These are phyloP conservation scores for Metopolophium dirhodum DNA, from an alignment of 1,140 invertebrate genomes.

Conservation along the genomic window DNA sequence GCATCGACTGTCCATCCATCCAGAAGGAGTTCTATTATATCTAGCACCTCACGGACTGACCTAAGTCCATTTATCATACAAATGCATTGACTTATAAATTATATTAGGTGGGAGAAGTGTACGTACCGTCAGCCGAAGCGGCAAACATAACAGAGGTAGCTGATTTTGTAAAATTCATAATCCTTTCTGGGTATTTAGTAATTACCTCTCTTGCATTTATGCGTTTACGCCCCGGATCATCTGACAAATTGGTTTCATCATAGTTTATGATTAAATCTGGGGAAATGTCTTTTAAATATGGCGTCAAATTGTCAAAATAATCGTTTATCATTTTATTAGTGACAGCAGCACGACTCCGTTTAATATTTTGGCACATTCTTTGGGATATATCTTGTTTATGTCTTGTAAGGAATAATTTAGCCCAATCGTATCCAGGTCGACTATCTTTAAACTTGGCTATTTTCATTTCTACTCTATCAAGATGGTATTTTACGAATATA, in stretches of 20 bases:
- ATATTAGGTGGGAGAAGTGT: slow-evolving; percentile 62
- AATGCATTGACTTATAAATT: slow-evolving; percentile 62
- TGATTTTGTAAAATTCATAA: slow-evolving; percentile 55
- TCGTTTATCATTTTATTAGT: slow-evolving; percentile 59
- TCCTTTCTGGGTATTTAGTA: slow-evolving; percentile 57
- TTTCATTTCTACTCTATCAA: slow-evolving; percentile 32
- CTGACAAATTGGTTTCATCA: slow-evolving; percentile 63
- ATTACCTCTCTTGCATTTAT: slow-evolving; percentile 46
- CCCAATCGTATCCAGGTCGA: not conserved
- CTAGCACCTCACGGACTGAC: slow-evolving; percentile 60
- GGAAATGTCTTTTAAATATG: slow-evolving; percentile 61
- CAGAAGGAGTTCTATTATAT: slow-evolving; percentile 62
- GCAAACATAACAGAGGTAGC: slow-evolving; percentile 58
- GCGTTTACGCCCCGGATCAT: slow-evolving; percentile 14
- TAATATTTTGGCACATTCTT: slow-evolving; percentile 56
- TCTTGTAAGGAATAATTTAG: slow-evolving; percentile 42
- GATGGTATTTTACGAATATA: slow-evolving; percentile 38
- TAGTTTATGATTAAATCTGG: slow-evolving; percentile 63
- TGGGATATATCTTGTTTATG: slow-evolving; percentile 36
- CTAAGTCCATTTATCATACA: slow-evolving; percentile 62
- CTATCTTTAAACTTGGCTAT: slow-evolving; percentile 55
- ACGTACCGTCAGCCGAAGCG: slow-evolving; percentile 49
- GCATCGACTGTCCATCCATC: slow-evolving; percentile 61
- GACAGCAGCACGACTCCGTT: slow-evolving; percentile 57
- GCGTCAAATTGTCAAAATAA: slow-evolving; percentile 61